Evolutionary conservation across 2,888 invertebrate genomes (phyloP), one percentile per base, ranked within the genome.

Genomic region (Sabatieria punctata): DNA sequence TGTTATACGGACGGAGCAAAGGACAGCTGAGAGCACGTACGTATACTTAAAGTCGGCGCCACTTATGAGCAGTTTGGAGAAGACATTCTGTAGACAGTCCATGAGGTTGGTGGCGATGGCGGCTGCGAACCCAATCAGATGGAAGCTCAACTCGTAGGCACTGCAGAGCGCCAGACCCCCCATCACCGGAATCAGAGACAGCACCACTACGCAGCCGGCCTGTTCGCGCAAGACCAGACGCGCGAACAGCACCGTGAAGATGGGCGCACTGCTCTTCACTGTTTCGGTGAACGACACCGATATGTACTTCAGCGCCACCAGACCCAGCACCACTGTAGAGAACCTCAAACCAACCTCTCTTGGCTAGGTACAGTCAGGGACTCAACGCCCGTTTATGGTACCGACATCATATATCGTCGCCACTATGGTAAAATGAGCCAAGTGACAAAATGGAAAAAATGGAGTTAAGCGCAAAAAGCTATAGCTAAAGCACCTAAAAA

Each of bases 241-340:
- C 43, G 80, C 78, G 57, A 82, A 79, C 51, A 80, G 65, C 48
- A 82, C 80, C 36, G 82, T 82, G 65, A 81, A 81, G 45, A 81
- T 70, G 35, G 82, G 82, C 19, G 80, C 80, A 27, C 80, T 80
- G 66, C 80, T 80, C 65, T 82, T 82, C 41, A 82, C 78, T 15
- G 81, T 81, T 67, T 81, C 81, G 40, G 80, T 80, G 65, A 82
- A 82, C 65, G 80, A 80, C 47, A 81, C 80, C 50, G 80, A 79
- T 48, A 81, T 79, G 66, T 77, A 80, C 70, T 80, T 79, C 46
- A 82, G 69, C 8, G 81, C 78, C 45, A 80, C 73, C 56, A 81
- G 67, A 46, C 81, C 81, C 58, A 80, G 67, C 48, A 80, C 75
- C 44, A 82, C 79, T 4, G 80, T 80, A 41, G 75, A 72, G 66